Evolutionary conservation across 2,113 vertebrate species (phyloP), one percentile per base, ranked within the genome.

Genomic region (Scomber japonicus): DNA sequence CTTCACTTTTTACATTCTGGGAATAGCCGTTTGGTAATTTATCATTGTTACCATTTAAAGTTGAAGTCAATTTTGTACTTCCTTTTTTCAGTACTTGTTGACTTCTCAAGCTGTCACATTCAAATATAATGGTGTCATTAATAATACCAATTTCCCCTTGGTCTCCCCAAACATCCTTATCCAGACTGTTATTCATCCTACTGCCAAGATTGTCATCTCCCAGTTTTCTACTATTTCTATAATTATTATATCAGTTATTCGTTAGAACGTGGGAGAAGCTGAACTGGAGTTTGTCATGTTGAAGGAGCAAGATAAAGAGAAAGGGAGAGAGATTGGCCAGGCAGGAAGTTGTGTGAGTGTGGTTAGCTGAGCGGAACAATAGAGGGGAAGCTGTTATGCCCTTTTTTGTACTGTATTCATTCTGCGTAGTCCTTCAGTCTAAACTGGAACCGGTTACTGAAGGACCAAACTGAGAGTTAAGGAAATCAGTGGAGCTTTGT

Each of bases 321-420:
- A 21, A 21, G 3, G 15, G 27, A 44, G 24, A 84, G 46, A 46
- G 11, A 13, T 55, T 21, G 13, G 12, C 70, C 73, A 76, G 69
- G 74, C 88, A 89, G 92, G 92, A 92, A 93, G 84, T 68, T 27
- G 66, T 27, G 66, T 59, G n/a, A 66, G 44, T 88, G 91, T 62
- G 86, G 85, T 91, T 87, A 86, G 75, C 74, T 51, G 62, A 88
- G 88, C 68, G 88, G 88, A 91, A 89, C 64, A 69, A 17, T 16
- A 79, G 62, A 90, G 78, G 79, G 90, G 90, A 92, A 92, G 86
- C 88, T 76, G 48, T 46, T 62, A 49, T 69, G 44, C 65, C 48
- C 8, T 78, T 79, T 85, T 82, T 53, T 76, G 2, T 24, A 48
- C 63, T 56, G 56, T 73, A 66, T 82, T 74, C 30, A 2, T 40